A percentile compares a stretch with the other conserved stretches of the same genome.
Evolutionary conservation across 1,140 invertebrate genomes (phyloP).

Genomic region (Bradynema listronoti): DNA sequence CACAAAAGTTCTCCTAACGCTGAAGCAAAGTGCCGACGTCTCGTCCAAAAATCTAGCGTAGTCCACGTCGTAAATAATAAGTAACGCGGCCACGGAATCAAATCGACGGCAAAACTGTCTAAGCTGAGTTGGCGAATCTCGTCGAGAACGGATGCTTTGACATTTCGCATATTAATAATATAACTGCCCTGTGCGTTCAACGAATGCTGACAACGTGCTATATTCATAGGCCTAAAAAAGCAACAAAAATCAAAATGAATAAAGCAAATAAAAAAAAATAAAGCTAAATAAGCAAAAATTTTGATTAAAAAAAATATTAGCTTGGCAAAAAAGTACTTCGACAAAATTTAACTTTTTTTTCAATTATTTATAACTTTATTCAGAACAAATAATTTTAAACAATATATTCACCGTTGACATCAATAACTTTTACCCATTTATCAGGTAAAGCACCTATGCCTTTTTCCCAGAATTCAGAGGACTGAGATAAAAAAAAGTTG

Average conservation of each 20-base stretch:
- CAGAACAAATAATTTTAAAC: not conserved
- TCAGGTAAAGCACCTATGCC: too few relatives aligned
- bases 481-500: too few relatives aligned
- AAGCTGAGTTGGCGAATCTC: slow-evolving; percentile 26
- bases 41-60: not conserved
- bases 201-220: slow-evolving; percentile 11
- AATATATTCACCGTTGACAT: too few relatives aligned
- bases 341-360: not conserved
- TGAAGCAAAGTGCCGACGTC: slow-evolving; percentile 14
- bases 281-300: too few relatives aligned
- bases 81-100: not conserved
- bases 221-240: slow-evolving; percentile 22
- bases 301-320: not conserved
- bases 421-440: too few relatives aligned
- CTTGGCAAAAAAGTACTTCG: not conserved
- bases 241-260: not conserved
- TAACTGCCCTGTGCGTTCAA: slow-evolving; percentile 10
- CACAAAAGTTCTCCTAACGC: slow-evolving; percentile 14
- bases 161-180: slow-evolving; percentile 21
- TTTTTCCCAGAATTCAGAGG: too few relatives aligned
- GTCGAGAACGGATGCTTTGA: slow-evolving; percentile 16
- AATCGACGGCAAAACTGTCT: not conserved
- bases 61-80: slow-evolving; percentile 11
- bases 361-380: not conserved
- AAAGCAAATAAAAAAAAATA: not conserved